A percentile compares a stretch with the other conserved stretches of the same genome.
Evolutionary conservation across 2,113 vertebrate species (phyloP).

Genomic region (Syrmaticus mikado): DNA sequence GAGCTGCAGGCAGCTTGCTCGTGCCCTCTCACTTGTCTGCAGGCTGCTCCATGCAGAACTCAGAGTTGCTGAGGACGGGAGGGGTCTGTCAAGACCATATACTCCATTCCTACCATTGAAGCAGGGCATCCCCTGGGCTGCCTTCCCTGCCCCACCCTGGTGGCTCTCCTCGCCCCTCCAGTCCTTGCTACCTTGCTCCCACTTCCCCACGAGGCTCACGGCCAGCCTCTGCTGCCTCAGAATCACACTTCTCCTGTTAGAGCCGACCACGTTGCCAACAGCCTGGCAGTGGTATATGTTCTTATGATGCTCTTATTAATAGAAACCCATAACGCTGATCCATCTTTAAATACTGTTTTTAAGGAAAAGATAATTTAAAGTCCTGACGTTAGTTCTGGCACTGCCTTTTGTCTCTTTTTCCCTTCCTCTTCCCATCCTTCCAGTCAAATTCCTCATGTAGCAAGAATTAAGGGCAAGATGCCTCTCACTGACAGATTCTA

Average conservation of each 20-base stretch:
- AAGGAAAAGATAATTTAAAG: not conserved
- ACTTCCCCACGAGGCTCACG: not conserved
- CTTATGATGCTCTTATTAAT: not conserved
- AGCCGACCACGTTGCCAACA: not conserved
- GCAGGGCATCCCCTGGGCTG: not conserved
- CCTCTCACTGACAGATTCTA: not conserved
- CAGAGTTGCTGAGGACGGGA: not conserved
- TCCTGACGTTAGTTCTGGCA: not conserved
- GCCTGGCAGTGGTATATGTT: not conserved
- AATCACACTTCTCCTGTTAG: constrained; percentile 6
- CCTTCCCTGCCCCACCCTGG: not conserved
- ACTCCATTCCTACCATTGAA: not conserved
- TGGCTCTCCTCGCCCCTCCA: not conserved
- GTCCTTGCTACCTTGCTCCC: not conserved
- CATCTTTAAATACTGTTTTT: not conserved
- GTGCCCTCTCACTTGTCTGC: not conserved
- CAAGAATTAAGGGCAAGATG: not conserved
- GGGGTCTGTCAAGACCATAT: not conserved
- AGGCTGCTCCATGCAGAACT: not conserved
- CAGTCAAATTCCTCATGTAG: not conserved
- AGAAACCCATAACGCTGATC: not conserved
- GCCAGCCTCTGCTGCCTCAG: constrained; percentile 14
- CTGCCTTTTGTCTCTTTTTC: not conserved
- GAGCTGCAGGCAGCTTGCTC: not conserved
- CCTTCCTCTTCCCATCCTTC: not conserved